Evolutionary conservation across 2,888 invertebrate genomes (phyloP), one percentile per base, ranked within the genome.

Genomic region (Trissoscelio sp.): DNA sequence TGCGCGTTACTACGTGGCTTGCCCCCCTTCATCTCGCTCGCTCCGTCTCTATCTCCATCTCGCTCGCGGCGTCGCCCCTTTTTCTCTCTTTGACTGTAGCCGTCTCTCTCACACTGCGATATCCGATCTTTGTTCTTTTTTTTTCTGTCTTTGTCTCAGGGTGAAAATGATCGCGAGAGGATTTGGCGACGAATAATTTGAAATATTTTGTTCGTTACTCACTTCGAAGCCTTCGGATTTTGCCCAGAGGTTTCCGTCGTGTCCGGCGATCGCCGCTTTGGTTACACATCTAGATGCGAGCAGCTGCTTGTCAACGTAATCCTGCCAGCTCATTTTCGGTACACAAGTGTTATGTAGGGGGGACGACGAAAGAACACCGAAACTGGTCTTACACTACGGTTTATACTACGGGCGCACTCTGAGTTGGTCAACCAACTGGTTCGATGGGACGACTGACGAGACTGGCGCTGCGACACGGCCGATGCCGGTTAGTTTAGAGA

Each of bases 291-390:
- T 95, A 92, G 97, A 97, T 92, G 97, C 97, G 94, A 97, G 94
- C 94, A 97, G 95, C 94, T 97, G 97, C 95, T 97, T 97, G 94
- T 97, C 97, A 93, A 97, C 96, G 94, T 97, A 97, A 96, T 97
- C 97, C 96, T 97, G 97, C 97, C 97, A 97, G 96, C 97, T 97
- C 97, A 97, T 97, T 85, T 88, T 88, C 86, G 39, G n/a, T 51
- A 39, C 48, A 66, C 66, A 66, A 37, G 14, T 11, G 7, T 24
- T 12, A 85, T 86, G 85, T 85, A 81, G 67, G 62, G 70, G 60
- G 70, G 67, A 9, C 31, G 6, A 7, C 31, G 31, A 31, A 9
- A 37, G 69, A 83, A 84, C 86, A 83, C 83, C 81, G 83, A 88
- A 86, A 6, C 86, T 84, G 82, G 86, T 87, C 87, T 66, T 44